Evolutionary conservation across 2,797 vertebrate genomes (phyloP), one percentile per base, ranked within the genome.

Genomic region (Fringilla coelebs): DNA sequence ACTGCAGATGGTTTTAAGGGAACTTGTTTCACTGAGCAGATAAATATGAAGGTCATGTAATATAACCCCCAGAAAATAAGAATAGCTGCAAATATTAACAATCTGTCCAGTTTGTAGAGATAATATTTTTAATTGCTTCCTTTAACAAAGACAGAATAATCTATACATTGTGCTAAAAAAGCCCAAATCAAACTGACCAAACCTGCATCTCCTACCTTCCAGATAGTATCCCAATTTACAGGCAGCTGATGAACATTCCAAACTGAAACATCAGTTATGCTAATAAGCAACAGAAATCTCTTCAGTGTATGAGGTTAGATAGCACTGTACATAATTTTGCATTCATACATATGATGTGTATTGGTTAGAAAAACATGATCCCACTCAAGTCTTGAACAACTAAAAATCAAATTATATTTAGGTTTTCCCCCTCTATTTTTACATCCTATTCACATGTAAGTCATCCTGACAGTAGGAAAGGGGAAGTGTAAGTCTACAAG

Each of bases 111-210:
- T 18, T 25, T 36, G 17, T 74, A 71, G 34, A 84, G 85, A 57
- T 26, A 72, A 10, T 48, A 36, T 17, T 77, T 67, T 73, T 58
- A 48, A 28, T 5, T 13, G 1, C n/a, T 79, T 81, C 17, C 17
- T 73, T 68, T 58, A 79, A 28, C 21, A 89, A 90, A 75, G 20
- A 51, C 4, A 52, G 6, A 85, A 79, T 6, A 76, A 67, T 45
- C 24, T 45, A 54, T 32, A 79, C 7, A 11, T 17, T 38, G 28
- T 57, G n/a, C 14, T 70, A 21, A 79, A 55, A 84, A 32, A 12
- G 0, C 1, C 19, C 9, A 51, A 60, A 41, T 4, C 9, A 46
- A 66, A 51, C 1, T 0, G 6, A 86, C 11, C 28, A 28, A 85
- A 38, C 3, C 7, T 70, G 31, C 25, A 72, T n/a, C 38, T 85